Evolutionary conservation across 2,888 invertebrate species (phyloP), one percentile per base, ranked within the genome.

Genomic region (Cephus pygmeus): DNA sequence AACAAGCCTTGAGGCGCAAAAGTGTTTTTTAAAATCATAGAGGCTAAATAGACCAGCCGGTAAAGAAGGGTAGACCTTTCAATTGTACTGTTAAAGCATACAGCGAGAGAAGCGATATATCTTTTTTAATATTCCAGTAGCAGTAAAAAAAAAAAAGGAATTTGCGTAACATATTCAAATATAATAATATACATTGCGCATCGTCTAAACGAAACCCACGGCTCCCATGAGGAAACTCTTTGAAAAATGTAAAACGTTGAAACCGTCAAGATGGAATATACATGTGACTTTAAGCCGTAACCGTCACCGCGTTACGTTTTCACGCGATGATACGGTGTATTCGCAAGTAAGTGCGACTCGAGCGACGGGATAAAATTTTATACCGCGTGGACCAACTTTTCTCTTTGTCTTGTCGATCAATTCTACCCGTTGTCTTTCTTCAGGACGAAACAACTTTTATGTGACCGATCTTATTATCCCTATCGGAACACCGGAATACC

Each of bases 381-480:
- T 56, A 23, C 9, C 0, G 0, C 9, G 9, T 9, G 23, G 9
- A 23, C 23, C 0, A 23, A 23, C 2, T 23, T 56, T 56, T 56
- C 1, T 23, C 9, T 23, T 56, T 81, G 79, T 79, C 77, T 79
- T 77, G 40, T 73, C 75, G 83, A 81, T 79, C 80, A 76, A 78
- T 82, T 82, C 2, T 9, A 1, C 9, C 79, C 77, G 56, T 34
- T 73, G 76, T 80, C 79, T 76, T 78, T 75, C 34, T 73, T 31
- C 75, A 34, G 74, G 68, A 81, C 77, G 79, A 77, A 78, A 79
- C 79, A 81, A 80, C 78, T 80, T 81, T 84, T 85, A 81, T 82
- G 82, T 79, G 79, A 74, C 76, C 82, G 73, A 82, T 82, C 82
- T 78, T 79, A 82, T 84, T 80, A 83, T 80, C 78, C 76, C 34